Conservation (phyloP, 2,888 invertebrate species). For the Piscicola geometra region DNA sequence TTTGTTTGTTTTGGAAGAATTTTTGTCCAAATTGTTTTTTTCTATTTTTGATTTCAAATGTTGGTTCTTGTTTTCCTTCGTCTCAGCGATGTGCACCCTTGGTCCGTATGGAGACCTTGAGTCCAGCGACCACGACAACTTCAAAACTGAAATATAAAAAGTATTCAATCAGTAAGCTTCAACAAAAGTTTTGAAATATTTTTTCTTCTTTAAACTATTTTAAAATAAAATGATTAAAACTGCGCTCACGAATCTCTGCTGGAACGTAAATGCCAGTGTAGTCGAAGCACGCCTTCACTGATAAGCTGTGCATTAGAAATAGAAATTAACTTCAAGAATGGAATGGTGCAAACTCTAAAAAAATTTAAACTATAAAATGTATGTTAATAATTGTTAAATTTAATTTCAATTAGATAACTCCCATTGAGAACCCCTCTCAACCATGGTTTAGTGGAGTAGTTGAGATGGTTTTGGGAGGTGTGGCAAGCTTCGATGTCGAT, state of each 20-base stretch:
- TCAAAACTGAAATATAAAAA: constrained; percentile 2
- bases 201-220: neutral
- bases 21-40: too few relatives aligned
- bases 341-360: too few relatives aligned
- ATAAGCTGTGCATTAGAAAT: too few relatives aligned
- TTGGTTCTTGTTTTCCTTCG: neutral
- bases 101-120: neutral
- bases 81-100: neutral
- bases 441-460: neutral
- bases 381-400: too few relatives aligned
- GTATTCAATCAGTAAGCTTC: neutral
- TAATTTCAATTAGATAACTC: too few relatives aligned
- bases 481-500: constrained; percentile 9
- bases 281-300: neutral
- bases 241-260: neutral
- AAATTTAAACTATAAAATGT: too few relatives aligned
- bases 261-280: neutral
- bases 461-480: neutral
- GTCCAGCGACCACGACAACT: neutral
- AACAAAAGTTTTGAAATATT: neutral
- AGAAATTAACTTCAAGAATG: too few relatives aligned
- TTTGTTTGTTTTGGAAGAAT: too few relatives aligned
- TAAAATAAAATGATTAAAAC: too few relatives aligned
- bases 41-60: too few relatives aligned
- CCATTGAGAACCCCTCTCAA: neutral